phyloP scores from a whole-genome alignment of 2,888 invertebrate genomes.

The Sarcophaga caerulescens region DNA sequence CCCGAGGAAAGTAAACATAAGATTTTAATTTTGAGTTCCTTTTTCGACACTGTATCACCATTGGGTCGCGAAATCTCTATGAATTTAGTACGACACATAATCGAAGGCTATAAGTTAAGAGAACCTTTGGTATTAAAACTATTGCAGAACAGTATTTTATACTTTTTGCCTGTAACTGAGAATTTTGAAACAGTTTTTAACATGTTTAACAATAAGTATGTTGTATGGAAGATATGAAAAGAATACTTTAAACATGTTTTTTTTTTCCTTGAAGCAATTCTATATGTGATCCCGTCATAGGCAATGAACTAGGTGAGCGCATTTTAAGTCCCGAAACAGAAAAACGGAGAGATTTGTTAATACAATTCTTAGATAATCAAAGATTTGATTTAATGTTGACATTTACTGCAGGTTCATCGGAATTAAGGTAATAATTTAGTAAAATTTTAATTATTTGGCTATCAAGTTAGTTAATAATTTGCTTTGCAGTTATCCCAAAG shows the following conservation, averaged over 20 bases:
- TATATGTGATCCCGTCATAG: constrained; percentile 78
- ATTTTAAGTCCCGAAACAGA: constrained; percentile 81
- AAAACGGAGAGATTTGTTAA: constrained; percentile 81
- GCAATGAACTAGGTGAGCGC: constrained; percentile 86
- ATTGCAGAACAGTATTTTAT: constrained; percentile 88
- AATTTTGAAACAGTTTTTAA: constrained; percentile 74
- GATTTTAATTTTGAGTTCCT: constrained; percentile 91
- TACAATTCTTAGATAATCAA: constrained; percentile 85
- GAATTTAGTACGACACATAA: constrained; percentile 91
- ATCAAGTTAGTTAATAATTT: neutral
- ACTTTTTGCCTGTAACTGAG: constrained; percentile 86
- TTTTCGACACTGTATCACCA: constrained; percentile 89
- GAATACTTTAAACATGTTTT: neutral
- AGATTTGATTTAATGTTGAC: constrained; percentile 88
- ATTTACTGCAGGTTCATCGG: constrained; percentile 88
- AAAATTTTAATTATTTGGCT: too few species aligned
- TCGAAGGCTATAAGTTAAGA: constrained; percentile 86
- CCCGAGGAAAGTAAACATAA: constrained; percentile 92
- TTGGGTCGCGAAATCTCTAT: constrained; percentile 91
- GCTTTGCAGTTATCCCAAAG: constrained; percentile 73
- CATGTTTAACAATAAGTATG: constrained; percentile 77
- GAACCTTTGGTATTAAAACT: constrained; percentile 86
- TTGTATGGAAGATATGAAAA: neutral
- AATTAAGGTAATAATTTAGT: constrained; percentile 82
- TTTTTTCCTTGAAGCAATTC: constrained; percentile 71